Evolutionary conservation across 2,888 invertebrate genomes (phyloP).

Genomic region (Lymantria dispar): DNA sequence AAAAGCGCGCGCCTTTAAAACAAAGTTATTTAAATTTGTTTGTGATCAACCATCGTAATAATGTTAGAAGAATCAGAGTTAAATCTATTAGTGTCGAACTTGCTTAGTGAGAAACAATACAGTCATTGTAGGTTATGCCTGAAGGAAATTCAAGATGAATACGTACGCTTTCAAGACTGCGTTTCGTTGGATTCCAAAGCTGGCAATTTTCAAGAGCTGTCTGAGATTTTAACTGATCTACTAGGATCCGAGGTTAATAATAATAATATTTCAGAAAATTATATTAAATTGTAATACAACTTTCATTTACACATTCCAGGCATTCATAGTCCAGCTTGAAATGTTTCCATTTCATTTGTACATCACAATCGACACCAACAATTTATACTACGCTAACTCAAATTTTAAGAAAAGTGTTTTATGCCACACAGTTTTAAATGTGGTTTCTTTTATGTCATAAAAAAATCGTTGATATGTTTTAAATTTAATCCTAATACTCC

Average conservation of each 20-base stretch:
- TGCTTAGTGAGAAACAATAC: slow-evolving; percentile 54
- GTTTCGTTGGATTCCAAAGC: slow-evolving; percentile 39
- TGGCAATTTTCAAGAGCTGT: slow-evolving; percentile 35
- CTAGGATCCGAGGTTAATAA: slow-evolving; percentile 49
- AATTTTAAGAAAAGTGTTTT: no score
- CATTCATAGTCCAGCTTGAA: no score
- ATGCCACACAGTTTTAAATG: no score
- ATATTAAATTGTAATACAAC: no score
- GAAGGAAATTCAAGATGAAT: slow-evolving; percentile 45
- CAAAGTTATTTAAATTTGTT: slow-evolving; percentile 5
- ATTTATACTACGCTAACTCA: no score
- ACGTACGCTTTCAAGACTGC: slow-evolving; percentile 56
- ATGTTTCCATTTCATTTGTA: no score
- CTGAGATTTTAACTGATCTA: slow-evolving; percentile 44
- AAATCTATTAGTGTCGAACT: slow-evolving; percentile 53
- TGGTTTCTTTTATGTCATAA: no score
- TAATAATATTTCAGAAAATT: no score
- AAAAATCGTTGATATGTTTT: no score
- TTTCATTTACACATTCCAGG: no score
- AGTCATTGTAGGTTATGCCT: slow-evolving; percentile 75
- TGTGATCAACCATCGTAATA: slow-evolving; percentile 1
- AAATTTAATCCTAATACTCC: no score
- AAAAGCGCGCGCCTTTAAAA: slow-evolving; percentile 47
- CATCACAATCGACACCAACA: no score
- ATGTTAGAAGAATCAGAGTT: slow-evolving; percentile 49